Evolutionary conservation across 2,797 vertebrate genomes (phyloP).

Genomic region (Poliocrania exsul): DNA sequence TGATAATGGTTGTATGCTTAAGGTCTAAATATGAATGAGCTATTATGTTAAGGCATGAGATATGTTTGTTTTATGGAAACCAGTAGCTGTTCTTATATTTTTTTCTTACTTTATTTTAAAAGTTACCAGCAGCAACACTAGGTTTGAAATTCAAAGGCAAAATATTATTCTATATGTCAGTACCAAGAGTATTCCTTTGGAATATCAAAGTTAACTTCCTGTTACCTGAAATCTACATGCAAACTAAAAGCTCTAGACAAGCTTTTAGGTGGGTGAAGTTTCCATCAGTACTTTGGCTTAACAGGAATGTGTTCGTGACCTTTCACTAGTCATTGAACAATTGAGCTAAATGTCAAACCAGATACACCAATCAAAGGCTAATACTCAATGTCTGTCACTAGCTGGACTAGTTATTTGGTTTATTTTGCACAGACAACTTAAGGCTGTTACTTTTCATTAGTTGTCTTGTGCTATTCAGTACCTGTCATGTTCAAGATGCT

Average conservation of each 20-base stretch:
- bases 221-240: neutral
- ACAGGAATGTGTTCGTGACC: constrained; percentile 2
- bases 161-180: neutral
- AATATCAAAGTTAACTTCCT: neutral
- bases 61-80: neutral
- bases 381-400: constrained; percentile 2
- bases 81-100: neutral
- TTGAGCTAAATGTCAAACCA: neutral
- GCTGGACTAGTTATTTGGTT: neutral
- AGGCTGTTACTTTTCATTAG: neutral
- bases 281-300: neutral
- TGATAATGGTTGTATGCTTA: neutral
- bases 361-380: neutral
- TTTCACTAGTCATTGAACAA: constrained; percentile 23
- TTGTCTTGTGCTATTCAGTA: neutral
- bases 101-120: neutral
- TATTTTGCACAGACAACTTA: neutral
- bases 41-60: neutral
- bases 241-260: neutral
- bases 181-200: neutral
- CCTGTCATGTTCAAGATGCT: neutral
- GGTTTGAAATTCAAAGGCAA: neutral
- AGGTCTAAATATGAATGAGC: neutral
- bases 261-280: neutral
- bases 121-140: neutral